These are phyloP conservation scores for Lanistes nyassanus DNA, from an alignment of 1,140 invertebrate genomes.

Conservation along the genomic window DNA sequence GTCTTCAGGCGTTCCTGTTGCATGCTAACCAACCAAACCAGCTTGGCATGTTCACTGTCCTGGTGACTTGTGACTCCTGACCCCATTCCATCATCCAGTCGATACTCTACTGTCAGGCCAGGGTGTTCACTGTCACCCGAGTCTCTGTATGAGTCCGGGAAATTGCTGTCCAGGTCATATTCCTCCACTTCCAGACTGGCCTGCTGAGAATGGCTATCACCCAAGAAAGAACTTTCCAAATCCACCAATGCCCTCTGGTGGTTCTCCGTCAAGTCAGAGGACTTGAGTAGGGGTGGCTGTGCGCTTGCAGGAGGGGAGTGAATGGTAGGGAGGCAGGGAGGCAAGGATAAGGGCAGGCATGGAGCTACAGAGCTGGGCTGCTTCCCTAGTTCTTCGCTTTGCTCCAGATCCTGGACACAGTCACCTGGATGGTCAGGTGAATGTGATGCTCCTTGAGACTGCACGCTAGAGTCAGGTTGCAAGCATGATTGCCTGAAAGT, in stretches of 20 bases:
- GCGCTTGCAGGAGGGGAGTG: conserved; percentile 1
- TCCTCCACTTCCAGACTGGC: conserved; percentile 66
- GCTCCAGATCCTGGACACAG: too few relatives aligned
- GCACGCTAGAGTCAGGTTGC: too few relatives aligned
- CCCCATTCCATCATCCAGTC: conserved; percentile 31
- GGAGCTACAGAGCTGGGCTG: background rate
- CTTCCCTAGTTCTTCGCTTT: background rate
- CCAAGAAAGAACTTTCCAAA: conserved; percentile 5
- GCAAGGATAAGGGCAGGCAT: background rate
- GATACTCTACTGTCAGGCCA: conserved; percentile 32
- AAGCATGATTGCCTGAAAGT: background rate
- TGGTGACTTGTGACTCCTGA: background rate
- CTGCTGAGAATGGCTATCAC: conserved; percentile 14
- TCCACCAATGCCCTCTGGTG: conserved; percentile 2
- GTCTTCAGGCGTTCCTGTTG: conserved; percentile 88
- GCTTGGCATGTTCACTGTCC: conserved; percentile 73
- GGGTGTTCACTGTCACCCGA: conserved; percentile 32
- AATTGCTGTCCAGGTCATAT: conserved; percentile 57
- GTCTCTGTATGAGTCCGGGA: conserved; percentile 47
- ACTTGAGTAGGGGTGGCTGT: conserved; percentile 16
- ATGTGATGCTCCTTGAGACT: background rate
- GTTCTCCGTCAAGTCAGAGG: background rate
- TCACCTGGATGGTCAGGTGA: background rate
- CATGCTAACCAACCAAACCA: conserved; percentile 87
- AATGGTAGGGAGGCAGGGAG: background rate